Conservation (phyloP, 2,113 vertebrate species). For the Phyllostomus discolor region DNA sequence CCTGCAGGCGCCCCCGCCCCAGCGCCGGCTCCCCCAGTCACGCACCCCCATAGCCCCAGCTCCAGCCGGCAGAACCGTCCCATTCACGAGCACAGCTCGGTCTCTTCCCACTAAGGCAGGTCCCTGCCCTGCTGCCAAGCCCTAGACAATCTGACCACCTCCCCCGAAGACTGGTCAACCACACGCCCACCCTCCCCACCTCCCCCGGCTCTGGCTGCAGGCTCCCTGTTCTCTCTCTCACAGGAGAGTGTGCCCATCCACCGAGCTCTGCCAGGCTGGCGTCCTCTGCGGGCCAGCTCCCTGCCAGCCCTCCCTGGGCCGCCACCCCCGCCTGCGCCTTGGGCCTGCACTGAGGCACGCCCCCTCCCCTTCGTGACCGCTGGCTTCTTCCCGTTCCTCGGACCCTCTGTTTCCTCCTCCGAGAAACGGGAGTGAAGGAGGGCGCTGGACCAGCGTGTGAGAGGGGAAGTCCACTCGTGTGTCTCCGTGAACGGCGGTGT, state of each 20-base stretch:
- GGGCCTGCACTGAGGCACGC: accelerated
- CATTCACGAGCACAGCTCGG: not conserved
- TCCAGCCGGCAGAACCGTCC: not conserved
- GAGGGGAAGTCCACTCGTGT: not conserved
- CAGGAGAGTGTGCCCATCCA: accelerated
- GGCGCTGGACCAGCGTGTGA: accelerated
- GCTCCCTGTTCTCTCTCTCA: not conserved
- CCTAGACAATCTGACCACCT: not conserved
- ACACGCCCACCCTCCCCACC: not conserved
- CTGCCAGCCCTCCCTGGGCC: not conserved
- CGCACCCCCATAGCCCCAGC: not conserved
- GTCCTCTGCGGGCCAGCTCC: not conserved
- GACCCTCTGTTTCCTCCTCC: not conserved
- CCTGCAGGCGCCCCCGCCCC: not conserved
- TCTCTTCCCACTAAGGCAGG: not conserved
- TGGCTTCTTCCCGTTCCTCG: accelerated
- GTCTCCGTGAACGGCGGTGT: accelerated
- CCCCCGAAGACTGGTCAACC: not conserved
- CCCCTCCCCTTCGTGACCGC: not conserved
- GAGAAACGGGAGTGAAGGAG: not conserved
- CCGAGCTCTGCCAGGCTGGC: no score
- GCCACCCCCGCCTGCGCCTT: no score
- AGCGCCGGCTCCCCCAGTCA: not conserved
- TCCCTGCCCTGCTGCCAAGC: not conserved
- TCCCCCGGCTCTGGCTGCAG: accelerated